phyloP scores from a whole-genome alignment of 23 tunicate genomes.

The Diplosoma virens region DNA sequence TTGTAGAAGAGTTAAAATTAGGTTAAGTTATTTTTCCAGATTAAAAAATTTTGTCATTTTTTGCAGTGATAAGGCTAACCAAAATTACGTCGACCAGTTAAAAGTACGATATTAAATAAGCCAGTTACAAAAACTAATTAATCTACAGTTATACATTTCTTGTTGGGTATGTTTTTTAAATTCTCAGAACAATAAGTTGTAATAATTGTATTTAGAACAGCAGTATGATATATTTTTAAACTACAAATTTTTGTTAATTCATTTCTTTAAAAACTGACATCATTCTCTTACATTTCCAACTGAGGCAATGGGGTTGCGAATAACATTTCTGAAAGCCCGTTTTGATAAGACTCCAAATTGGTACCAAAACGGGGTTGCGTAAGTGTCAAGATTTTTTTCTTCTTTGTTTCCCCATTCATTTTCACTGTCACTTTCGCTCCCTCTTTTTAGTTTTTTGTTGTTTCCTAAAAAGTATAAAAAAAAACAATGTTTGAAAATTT shows the following conservation, averaged over 20 bases:
- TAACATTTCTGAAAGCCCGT: constrained; percentile 67
- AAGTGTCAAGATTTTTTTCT: not conserved
- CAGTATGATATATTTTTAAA: too few relatives aligned
- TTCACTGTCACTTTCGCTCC: not conserved
- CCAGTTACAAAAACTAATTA: too few relatives aligned
- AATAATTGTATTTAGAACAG: too few relatives aligned
- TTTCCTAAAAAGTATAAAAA: not conserved
- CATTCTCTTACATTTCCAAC: constrained; percentile 89
- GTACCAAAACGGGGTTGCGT: constrained; percentile 84
- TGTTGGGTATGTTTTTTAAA: too few relatives aligned
- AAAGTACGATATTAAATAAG: too few relatives aligned
- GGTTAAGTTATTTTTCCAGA: not conserved
- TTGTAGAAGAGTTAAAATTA: not conserved
- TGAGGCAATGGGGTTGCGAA: constrained; percentile 87
- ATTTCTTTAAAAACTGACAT: too few relatives aligned
- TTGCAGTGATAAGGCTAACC: too few relatives aligned
- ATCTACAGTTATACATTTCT: too few relatives aligned
- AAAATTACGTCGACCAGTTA: too few relatives aligned
- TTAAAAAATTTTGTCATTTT: not conserved
- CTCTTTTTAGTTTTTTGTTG: not conserved
- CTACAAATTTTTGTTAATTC: too few relatives aligned
- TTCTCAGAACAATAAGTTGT: too few relatives aligned
- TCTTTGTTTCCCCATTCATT: too few relatives aligned
- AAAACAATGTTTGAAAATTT: not conserved
- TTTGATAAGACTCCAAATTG: constrained; percentile 65